These are phyloP conservation scores for Melanocharis versteri DNA, from an alignment of 2,113 vertebrate species.

Conservation along the genomic window DNA sequence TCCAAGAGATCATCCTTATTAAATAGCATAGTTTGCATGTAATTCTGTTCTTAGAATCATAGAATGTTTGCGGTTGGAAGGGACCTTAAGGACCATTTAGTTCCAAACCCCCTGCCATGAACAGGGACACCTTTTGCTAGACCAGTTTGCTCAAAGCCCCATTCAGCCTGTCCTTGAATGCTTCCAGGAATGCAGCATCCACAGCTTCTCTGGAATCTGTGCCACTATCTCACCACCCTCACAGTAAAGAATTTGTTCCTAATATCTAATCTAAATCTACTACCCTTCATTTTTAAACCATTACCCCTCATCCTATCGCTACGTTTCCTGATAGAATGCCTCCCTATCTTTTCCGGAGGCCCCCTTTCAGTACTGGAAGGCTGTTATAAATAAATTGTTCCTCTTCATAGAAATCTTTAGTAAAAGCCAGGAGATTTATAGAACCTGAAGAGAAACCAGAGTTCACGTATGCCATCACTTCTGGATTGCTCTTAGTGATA, in stretches of 20 bases:
- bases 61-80: background rate
- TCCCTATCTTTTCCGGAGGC: background rate
- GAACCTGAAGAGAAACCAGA: background rate
- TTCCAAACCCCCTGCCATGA: background rate
- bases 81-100: background rate
- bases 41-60: background rate
- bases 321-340: background rate
- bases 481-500: background rate
- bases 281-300: background rate
- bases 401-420: background rate
- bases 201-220: background rate
- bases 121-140: background rate
- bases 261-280: background rate
- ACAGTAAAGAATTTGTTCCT: background rate
- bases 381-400: background rate
- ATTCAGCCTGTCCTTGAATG: background rate
- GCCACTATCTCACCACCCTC: background rate
- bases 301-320: background rate
- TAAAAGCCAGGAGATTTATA: background rate
- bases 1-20: background rate
- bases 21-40: background rate
- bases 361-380: background rate
- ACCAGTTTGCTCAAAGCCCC: background rate
- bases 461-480: background rate
- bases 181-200: background rate